Conservation (phyloP, 2,888 invertebrate species). For the Fissipunctia ypsillon region DNA sequence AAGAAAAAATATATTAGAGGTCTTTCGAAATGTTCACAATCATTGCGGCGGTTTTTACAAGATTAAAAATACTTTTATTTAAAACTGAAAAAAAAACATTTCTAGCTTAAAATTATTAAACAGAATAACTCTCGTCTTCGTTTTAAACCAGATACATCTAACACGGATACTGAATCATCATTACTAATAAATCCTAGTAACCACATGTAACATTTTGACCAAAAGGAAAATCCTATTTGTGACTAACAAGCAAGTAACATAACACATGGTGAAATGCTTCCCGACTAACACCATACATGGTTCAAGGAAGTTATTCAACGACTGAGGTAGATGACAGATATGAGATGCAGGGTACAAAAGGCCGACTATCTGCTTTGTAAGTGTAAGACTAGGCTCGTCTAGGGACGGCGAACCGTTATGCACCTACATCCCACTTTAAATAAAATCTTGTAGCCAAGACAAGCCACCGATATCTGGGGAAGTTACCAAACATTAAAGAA, state of each 20-base stretch:
- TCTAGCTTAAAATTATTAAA: neutral
- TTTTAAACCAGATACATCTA: constrained; percentile 12
- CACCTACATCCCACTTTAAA: no score
- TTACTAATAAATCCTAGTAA: constrained; percentile 48
- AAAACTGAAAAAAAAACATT: neutral
- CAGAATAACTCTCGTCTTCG: neutral
- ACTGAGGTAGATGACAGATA: constrained; percentile 73
- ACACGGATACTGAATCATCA: constrained; percentile 42
- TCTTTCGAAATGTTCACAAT: neutral
- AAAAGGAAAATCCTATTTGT: constrained; percentile 71
- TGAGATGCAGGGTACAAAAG: constrained; percentile 70
- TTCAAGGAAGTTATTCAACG: constrained; percentile 70
- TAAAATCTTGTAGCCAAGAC: no score
- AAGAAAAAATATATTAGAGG: neutral
- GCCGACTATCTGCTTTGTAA: constrained; percentile 40
- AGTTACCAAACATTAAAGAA: neutral
- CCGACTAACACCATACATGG: constrained; percentile 74
- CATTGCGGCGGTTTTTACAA: neutral
- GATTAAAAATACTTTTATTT: neutral
- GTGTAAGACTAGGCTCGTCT: constrained; percentile 13
- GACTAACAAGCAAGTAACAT: constrained; percentile 69
- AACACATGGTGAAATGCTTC: constrained; percentile 76
- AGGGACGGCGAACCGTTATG: constrained; percentile 11
- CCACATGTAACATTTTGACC: constrained; percentile 40
- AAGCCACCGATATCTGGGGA: no score